Base-by-base conservation (phyloP, 1,140 invertebrate species). In the Drosophila nannoptera region DNA sequence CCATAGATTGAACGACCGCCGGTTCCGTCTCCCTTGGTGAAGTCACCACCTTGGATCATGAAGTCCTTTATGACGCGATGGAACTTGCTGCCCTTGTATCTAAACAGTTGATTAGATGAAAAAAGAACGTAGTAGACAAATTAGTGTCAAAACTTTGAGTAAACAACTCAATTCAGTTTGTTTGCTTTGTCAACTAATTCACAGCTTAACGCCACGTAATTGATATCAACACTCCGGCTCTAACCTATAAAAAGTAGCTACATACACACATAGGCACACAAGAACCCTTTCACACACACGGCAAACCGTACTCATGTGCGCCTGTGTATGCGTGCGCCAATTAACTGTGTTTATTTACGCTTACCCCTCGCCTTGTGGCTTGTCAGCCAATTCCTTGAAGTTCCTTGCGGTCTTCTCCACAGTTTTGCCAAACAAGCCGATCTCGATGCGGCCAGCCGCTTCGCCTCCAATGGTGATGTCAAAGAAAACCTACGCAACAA, bases 1-100 rank as follows among this genome's bases (percentile, higher is more conserved):
- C 97, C 97, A 88, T 97, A 99, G 82, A 99, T 99, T 77, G 97
- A 98, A 42, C 92, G 92, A 64, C 97, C 96, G 90, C 96, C 96
- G 88, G 96, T 97, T 75, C 96, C 97, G 91, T 98, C 96, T 55
- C 96, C 96, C 89, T 94, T 96, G 5, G 96, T 97, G 86, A 97
- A 97, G 88, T 98, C 97, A 61, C 97, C 95, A 78, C 96, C 96
- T 91, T 98, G 97, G 74, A 98, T 97, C 97, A 98, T 98, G 82
- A 98, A 98, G 78, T 98, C 96, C 76, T 94, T 94, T 89, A 98
- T 98, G 14, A 98, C 94, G 77, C 97, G 91, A 88, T 98, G 97
- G 92, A 98, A 98, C 90, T 94, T 95, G 90, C 95, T 96, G 52
- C 95, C 96, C 87, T 96, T 96, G 90, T 95, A 97, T 7, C 88